Conservation (phyloP, 2,797 vertebrate genomes). For the Bradypus variegatus region DNA sequence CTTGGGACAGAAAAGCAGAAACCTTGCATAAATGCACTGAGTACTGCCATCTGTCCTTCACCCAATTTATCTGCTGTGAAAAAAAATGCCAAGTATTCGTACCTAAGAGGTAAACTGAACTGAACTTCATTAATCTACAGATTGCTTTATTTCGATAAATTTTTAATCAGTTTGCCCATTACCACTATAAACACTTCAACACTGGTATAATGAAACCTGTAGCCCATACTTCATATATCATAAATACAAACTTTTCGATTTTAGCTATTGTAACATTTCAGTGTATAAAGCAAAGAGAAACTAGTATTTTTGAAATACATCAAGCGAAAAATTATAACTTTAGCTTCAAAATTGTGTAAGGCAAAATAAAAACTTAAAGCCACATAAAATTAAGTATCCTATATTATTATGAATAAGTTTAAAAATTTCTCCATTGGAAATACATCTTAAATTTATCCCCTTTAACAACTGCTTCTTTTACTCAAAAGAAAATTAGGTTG, state of each 20-base stretch:
- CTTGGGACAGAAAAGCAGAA: background rate
- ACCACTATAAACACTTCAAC: background rate
- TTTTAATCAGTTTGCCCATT: constrained; percentile 55
- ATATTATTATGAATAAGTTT: background rate
- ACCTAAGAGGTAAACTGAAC: background rate
- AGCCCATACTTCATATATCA: constrained; percentile 42
- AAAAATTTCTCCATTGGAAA: background rate
- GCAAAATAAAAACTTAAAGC: background rate
- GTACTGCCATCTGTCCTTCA: background rate
- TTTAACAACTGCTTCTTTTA: background rate
- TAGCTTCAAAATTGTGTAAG: constrained; percentile 15
- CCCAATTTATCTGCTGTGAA: background rate
- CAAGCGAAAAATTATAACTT: background rate
- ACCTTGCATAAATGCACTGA: background rate
- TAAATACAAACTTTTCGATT: constrained; percentile 30
- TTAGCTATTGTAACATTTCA: background rate
- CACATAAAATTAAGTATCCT: background rate
- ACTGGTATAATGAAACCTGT: background rate
- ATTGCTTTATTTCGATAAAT: constrained; percentile 45
- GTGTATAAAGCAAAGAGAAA: background rate
- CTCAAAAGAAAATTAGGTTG: background rate
- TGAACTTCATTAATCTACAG: constrained; percentile 54
- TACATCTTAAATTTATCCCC: background rate
- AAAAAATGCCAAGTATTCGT: background rate
- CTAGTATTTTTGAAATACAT: background rate